Evolutionary conservation across 2,113 vertebrate species (phyloP).

Genomic region (Hippotragus niger): DNA sequence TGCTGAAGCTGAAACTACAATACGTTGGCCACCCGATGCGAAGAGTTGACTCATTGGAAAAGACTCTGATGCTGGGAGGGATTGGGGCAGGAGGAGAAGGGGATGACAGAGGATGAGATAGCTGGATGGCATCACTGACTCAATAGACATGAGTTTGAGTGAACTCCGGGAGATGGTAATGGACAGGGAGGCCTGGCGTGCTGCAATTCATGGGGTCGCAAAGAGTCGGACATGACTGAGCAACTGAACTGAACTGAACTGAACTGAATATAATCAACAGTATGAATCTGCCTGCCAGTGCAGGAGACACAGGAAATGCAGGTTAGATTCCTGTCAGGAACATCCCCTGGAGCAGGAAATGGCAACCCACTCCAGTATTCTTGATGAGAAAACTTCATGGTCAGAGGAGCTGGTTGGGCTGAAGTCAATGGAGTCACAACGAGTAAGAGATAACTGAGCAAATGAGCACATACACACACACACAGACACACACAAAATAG

Average conservation of each 20-base stretch:
- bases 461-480: not conserved
- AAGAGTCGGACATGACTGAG: rapidly evolving
- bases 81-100: too few relatives aligned
- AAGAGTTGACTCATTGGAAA: too few relatives aligned
- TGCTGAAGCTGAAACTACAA: too few relatives aligned
- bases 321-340: not conserved
- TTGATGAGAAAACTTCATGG: not conserved
- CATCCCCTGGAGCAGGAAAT: not conserved
- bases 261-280: not conserved
- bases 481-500: too few relatives aligned
- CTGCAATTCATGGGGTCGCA: too few relatives aligned
- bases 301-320: not conserved
- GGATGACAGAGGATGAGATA: too few relatives aligned
- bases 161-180: too few relatives aligned
- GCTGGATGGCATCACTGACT: too few relatives aligned
- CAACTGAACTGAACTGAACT: too few relatives aligned
- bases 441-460: not conserved
- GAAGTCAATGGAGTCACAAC: not conserved
- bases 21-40: rapidly evolving
- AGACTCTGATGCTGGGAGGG: too few relatives aligned
- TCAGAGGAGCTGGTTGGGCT: not conserved
- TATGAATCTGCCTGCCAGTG: not conserved
- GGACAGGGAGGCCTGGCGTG: too few relatives aligned
- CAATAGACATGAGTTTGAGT: too few relatives aligned
- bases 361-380: not conserved